These are phyloP conservation scores for Microtus montanus DNA, from an alignment of 2,113 vertebrate species.

Conservation along the genomic window DNA sequence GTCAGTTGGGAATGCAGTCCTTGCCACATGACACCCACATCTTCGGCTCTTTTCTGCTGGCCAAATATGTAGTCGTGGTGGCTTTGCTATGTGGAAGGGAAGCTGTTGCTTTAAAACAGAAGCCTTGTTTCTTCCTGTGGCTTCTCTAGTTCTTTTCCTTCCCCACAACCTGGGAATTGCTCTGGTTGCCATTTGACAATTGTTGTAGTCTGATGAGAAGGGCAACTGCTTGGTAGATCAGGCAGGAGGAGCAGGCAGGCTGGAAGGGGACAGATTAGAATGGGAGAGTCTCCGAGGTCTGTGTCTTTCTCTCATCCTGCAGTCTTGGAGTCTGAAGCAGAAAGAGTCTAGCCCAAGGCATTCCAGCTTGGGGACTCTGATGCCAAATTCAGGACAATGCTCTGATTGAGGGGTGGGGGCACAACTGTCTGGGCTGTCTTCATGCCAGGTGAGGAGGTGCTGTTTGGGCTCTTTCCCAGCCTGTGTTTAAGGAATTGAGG, in stretches of 20 bases:
- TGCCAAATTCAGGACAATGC: neutral
- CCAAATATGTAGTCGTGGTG: neutral
- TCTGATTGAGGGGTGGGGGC: neutral
- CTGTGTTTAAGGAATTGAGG: conserved; percentile 46
- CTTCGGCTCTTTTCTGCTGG: neutral
- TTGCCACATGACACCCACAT: neutral
- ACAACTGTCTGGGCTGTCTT: neutral
- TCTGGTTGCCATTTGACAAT: neutral
- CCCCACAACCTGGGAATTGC: neutral
- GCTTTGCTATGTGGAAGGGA: neutral
- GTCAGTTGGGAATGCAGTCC: neutral
- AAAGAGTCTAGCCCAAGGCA: neutral
- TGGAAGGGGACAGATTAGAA: neutral
- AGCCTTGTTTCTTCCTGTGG: conserved; percentile 35
- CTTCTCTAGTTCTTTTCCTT: neutral
- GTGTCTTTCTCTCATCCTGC: neutral
- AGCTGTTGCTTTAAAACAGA: neutral
- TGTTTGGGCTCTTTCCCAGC: conserved; percentile 44
- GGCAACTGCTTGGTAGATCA: neutral
- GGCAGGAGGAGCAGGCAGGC: neutral
- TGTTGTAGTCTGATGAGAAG: neutral
- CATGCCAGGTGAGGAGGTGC: conserved; percentile 30
- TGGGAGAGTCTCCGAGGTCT: neutral
- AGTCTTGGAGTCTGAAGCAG: neutral
- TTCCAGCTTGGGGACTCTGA: neutral